Evolutionary conservation across 2,113 vertebrate species (phyloP).

Genomic region (Hippocampus abdominalis): DNA sequence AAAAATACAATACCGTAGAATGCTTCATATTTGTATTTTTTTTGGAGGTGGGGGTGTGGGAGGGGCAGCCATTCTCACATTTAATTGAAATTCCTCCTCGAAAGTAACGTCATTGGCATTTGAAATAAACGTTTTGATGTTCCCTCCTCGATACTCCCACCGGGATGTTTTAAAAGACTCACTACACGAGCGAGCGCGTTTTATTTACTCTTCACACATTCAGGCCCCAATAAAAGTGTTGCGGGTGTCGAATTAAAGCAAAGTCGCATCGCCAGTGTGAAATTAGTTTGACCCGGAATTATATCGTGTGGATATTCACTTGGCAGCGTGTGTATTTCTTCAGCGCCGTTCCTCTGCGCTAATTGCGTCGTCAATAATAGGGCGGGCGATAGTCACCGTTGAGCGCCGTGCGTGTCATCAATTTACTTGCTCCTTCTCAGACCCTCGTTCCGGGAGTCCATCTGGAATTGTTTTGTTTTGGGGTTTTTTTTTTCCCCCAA

Average conservation of each 20-base stretch:
- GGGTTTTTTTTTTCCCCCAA: too few relatives aligned
- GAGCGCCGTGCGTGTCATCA: background rate
- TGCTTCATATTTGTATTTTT: background rate
- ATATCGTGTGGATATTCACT: background rate
- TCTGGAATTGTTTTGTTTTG: constrained; percentile 10
- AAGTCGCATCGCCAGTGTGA: background rate
- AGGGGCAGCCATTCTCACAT: background rate
- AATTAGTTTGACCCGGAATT: constrained; percentile 2
- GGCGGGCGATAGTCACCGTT: background rate
- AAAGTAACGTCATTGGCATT: background rate
- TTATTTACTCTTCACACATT: background rate
- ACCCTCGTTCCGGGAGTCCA: constrained; percentile 2
- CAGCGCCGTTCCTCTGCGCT: background rate
- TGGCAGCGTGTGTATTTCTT: background rate
- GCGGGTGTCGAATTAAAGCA: background rate
- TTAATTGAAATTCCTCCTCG: background rate
- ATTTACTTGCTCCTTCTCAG: background rate
- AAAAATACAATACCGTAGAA: too few relatives aligned
- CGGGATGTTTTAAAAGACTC: background rate
- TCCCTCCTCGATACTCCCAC: background rate
- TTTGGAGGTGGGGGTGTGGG: background rate
- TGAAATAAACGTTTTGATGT: background rate
- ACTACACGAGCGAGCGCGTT: background rate
- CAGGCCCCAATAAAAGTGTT: background rate
- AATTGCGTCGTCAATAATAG: background rate